Conservation (phyloP, 2,888 invertebrate species). For the Ectemnius cavifrons region DNA sequence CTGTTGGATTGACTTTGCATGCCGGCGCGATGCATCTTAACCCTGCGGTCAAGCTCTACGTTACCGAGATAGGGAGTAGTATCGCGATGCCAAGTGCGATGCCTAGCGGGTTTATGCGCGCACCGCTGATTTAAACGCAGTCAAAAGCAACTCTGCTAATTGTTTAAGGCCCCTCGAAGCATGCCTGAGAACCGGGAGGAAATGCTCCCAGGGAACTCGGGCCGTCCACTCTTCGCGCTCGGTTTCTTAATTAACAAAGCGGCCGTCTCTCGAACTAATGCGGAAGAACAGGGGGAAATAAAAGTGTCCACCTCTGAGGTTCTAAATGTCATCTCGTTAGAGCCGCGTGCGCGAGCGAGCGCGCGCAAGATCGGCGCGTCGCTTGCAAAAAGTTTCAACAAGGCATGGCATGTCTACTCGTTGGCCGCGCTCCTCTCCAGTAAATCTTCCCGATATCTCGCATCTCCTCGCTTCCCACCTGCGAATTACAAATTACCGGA, state of each 20-base stretch:
- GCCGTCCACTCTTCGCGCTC: too few species aligned
- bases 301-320: slow-evolving; percentile 38
- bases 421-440: slow-evolving; percentile 56
- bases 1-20: slow-evolving; percentile 35
- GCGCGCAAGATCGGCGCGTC: slow-evolving; percentile 54
- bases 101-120: too few species aligned
- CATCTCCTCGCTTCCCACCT: slow-evolving; percentile 65
- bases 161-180: too few species aligned
- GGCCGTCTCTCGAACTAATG: slow-evolving; percentile 8
- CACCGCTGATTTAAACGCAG: too few species aligned
- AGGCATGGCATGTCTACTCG: slow-evolving; percentile 56
- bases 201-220: too few species aligned
- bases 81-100: slow-evolving; percentile 6
- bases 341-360: slow-evolving; percentile 49
- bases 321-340: slow-evolving; percentile 62
- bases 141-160: too few species aligned
- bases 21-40: background rate
- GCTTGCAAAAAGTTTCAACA: slow-evolving; percentile 60
- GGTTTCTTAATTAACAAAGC: slow-evolving; percentile 1
- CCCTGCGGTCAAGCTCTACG: background rate
- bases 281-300: slow-evolving; percentile 16
- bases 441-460: slow-evolving; percentile 65
- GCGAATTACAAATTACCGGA: slow-evolving; percentile 68
- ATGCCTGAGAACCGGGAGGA: too few species aligned
- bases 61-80: slow-evolving; percentile 1